Conservation (phyloP, 64 coral and sea anemone species). For the Dendrophyllia cribrosa region DNA sequence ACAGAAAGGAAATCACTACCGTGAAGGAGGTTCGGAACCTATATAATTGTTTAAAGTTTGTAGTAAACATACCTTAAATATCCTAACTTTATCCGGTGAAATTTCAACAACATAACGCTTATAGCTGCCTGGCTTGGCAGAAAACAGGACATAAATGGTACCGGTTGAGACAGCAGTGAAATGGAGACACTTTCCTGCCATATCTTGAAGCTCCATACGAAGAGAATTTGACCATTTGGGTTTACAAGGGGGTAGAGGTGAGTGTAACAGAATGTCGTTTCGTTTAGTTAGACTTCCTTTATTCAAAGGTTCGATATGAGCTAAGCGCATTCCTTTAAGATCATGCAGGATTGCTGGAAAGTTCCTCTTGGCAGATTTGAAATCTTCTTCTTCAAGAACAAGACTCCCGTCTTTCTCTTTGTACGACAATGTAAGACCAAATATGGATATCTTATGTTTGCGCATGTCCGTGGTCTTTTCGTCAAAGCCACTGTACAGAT, state of each 20-base stretch:
- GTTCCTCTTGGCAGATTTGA: not conserved
- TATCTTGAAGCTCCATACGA: constrained; percentile 2
- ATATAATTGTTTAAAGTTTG: too few relatives aligned
- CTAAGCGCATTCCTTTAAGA: constrained; percentile 14
- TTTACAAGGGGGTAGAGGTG: not conserved
- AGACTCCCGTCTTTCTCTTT: constrained; percentile 5
- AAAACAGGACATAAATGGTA: constrained; percentile 17
- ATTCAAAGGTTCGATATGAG: not conserved
- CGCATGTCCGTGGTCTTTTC: not conserved
- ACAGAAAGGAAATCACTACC: too few relatives aligned
- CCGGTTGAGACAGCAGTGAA: constrained; percentile 41
- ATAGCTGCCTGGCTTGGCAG: constrained; percentile 1
- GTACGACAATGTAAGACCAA: constrained; percentile 17
- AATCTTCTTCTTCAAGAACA: not conserved
- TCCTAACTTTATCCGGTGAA: not conserved
- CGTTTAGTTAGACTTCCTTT: not conserved
- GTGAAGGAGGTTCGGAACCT: too few relatives aligned
- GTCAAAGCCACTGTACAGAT: constrained; percentile 41
- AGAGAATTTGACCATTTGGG: constrained; percentile 36
- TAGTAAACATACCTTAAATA: constrained; percentile 40
- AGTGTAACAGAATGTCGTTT: not conserved
- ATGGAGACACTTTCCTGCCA: constrained; percentile 48
- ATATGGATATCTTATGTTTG: constrained; percentile 35
- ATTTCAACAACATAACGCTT: constrained; percentile 35
- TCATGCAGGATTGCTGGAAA: not conserved